Conservation (phyloP, 2,888 invertebrate species). For the Anoncus sp. region DNA sequence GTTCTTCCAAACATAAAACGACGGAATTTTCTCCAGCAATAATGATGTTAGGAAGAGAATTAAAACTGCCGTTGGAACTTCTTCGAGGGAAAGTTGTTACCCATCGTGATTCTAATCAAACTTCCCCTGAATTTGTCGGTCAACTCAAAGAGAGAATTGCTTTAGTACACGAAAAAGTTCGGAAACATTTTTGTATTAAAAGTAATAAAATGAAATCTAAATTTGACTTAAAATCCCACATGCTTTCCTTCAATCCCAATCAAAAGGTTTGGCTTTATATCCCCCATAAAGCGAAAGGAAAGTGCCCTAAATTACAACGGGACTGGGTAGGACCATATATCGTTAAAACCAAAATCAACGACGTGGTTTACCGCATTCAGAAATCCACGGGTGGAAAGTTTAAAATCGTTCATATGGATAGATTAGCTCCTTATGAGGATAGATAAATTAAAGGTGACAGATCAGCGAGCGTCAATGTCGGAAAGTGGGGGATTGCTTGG, state of each 20-base stretch:
- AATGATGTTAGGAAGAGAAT: conserved; percentile 36
- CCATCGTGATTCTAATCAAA: no score
- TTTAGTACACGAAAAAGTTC: conserved; percentile 24
- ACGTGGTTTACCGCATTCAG: conserved; percentile 47
- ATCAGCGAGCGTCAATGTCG: conserved; percentile 22
- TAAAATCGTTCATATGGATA: conserved; percentile 30
- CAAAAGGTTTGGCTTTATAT: conserved; percentile 41
- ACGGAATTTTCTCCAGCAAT: conserved; percentile 44
- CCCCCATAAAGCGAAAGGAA: conserved; percentile 18
- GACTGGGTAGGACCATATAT: conserved; percentile 38
- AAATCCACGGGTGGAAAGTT: conserved; percentile 30
- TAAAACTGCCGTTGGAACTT: conserved; percentile 8
- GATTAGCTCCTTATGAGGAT: conserved; percentile 22
- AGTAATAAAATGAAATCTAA: conserved; percentile 34
- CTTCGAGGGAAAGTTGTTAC: no score
- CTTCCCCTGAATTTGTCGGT: background rate
- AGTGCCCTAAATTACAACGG: conserved; percentile 45
- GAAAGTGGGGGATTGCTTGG: conserved; percentile 36
- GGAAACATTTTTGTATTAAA: conserved; percentile 26
- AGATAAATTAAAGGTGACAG: conserved; percentile 12
- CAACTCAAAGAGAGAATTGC: conserved; percentile 18
- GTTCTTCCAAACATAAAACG: conserved; percentile 47
- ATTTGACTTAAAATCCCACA: conserved; percentile 32
- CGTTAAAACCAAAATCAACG: conserved; percentile 36
- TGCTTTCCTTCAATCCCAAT: conserved; percentile 20